Base-by-base conservation (phyloP, 92 coral and sea anemone genomes). In the Pocillopora meandrina region DNA sequence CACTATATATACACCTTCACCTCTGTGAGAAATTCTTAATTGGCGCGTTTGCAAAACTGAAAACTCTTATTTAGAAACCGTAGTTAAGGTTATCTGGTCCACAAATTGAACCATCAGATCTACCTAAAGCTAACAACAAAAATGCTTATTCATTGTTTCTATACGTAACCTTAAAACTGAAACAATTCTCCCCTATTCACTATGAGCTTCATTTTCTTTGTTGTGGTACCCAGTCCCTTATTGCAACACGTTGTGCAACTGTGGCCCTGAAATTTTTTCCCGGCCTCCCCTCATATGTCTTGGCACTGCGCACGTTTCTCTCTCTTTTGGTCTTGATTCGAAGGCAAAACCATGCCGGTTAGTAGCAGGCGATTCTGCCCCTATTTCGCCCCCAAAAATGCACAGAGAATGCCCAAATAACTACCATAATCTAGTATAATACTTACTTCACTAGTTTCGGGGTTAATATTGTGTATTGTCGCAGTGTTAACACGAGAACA, bases 271-370 rank as follows among this genome's bases (percentile, higher is more conserved):
- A 61, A 75, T 56, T 81, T 73, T 16, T 55, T 66, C 60, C 77
- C 83, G 97, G 84, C 93, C 93, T 59, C 99, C 99, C 98, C 98
- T 23, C 58, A 92, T 87, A 87, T 88, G 76, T 61, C 70, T 90
- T 90, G 92, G 86, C 93, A 91, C 95, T 93, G 90, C 78, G 76
- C 87, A 79, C 71, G 59, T 67, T 85, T 91, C 94, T 86, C 78
- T 86, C 94, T 92, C 93, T 93, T 95, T 90, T 93, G 95, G 94
- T 91, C 91, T 83, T 89, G 88, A 85, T 95, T 89, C 86, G 88
- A 90, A 94, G 85, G 90, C 80, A 82, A 68, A 85, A 87, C 81
- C 88, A 96, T 96, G 99, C 97, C 98, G 95, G 99, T 96, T 81
- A 90, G 99, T 90, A 26, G 10, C 6, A 15, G 56, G 31, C 10